phyloP scores from a whole-genome alignment of 2,888 invertebrate genomes.

The Phengaris arion region DNA sequence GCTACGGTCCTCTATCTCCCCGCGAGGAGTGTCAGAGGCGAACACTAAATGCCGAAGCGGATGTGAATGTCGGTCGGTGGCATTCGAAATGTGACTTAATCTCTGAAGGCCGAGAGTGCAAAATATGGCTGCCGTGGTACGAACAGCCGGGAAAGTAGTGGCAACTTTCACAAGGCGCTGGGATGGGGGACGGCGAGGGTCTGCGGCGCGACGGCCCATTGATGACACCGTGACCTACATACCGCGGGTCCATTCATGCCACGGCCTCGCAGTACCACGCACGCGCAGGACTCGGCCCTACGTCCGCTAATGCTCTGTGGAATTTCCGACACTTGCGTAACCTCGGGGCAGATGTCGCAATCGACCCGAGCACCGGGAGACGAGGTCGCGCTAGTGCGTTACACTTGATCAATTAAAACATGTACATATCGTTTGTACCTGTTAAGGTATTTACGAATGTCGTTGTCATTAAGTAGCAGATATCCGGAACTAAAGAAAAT shows the following conservation, averaged over 20 bases:
- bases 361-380: conserved; percentile 53
- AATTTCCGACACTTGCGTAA: conserved; percentile 74
- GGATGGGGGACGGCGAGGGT: conserved; percentile 72
- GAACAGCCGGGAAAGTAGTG: conserved; percentile 76
- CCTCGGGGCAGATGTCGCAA: conserved; percentile 65
- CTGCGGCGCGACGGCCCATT: conserved; percentile 73
- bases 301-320: conserved; percentile 56
- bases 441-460: conserved; percentile 34
- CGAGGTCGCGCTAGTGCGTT: conserved; percentile 64
- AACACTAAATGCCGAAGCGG: conserved; percentile 72
- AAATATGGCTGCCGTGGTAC: conserved; percentile 52
- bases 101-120: conserved; percentile 65
- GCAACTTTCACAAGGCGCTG: conserved; percentile 76
- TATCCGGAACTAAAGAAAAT: neutral
- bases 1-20: conserved; percentile 51
- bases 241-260: conserved; percentile 76
- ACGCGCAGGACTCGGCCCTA: conserved; percentile 63
- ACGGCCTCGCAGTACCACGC: conserved; percentile 59
- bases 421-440: conserved; percentile 57
- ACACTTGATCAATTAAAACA: conserved; percentile 75
- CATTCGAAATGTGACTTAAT: conserved; percentile 68
- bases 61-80: conserved; percentile 66
- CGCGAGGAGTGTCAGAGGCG: conserved; percentile 61
- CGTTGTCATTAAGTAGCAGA: neutral
- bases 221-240: conserved; percentile 79